Conservation (phyloP, 2,888 invertebrate species). For the Phaonia tiefii region DNA sequence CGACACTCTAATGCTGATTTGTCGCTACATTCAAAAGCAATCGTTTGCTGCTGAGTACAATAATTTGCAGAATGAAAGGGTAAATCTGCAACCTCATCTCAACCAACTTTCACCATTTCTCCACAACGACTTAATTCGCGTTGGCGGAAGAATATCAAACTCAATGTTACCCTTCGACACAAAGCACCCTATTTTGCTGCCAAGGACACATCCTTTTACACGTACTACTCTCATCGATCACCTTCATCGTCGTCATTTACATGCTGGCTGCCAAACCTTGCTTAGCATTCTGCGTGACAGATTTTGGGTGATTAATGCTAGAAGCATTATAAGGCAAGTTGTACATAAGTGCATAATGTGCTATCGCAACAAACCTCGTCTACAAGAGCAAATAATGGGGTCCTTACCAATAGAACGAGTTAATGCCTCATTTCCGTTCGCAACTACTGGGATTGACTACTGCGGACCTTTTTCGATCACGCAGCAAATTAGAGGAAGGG, state of each 20-base stretch:
- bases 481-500: slow-evolving; percentile 9
- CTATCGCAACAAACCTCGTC: slow-evolving; percentile 42
- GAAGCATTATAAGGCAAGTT: slow-evolving; percentile 21
- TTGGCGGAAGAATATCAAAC: slow-evolving; percentile 20
- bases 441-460: slow-evolving; percentile 29
- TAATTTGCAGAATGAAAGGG: too few species aligned
- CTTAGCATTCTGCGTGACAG: slow-evolving; percentile 51
- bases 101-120: slow-evolving; percentile 38
- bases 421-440: slow-evolving; percentile 34
- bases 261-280: slow-evolving; percentile 48
- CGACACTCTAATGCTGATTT: too few species aligned
- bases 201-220: slow-evolving; percentile 35
- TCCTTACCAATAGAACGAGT: slow-evolving; percentile 33
- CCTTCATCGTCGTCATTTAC: slow-evolving; percentile 41
- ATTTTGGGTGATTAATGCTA: slow-evolving; percentile 50
- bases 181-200: slow-evolving; percentile 38
- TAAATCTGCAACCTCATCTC: too few species aligned
- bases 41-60: too few species aligned
- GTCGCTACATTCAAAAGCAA: too few species aligned
- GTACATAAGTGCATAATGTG: slow-evolving; percentile 51
- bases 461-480: slow-evolving; percentile 21
- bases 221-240: slow-evolving; percentile 32
- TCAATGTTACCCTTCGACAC: slow-evolving; percentile 19
- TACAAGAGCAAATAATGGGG: slow-evolving; percentile 48
- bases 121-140: slow-evolving; percentile 10